A percentile compares a stretch with the other conserved stretches of the same genome.
Evolutionary conservation across 2,888 invertebrate species (phyloP).

Genomic region (Lymantria monacha): DNA sequence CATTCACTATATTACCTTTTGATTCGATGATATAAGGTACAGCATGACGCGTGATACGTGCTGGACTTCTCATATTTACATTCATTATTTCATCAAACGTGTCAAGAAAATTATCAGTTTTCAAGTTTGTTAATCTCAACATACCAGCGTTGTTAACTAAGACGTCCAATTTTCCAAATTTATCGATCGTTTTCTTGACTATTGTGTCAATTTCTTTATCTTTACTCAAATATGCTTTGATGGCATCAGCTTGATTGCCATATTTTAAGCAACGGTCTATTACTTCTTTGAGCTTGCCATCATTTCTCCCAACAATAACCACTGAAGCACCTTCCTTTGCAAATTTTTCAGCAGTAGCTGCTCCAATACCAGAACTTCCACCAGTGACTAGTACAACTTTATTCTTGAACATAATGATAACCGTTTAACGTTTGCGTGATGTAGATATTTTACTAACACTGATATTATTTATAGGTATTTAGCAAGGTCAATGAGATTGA

Average conservation of each 20-base stretch:
- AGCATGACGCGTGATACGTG: constrained; percentile 39
- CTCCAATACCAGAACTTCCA: constrained; percentile 87
- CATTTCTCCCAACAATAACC: neutral
- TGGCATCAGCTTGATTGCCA: neutral
- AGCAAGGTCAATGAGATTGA: too few species aligned
- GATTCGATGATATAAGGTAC: constrained; percentile 40
- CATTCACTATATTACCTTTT: constrained; percentile 30
- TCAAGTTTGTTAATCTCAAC: constrained; percentile 1
- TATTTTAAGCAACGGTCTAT: neutral
- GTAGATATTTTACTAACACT: too few species aligned
- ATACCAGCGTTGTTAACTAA: constrained; percentile 50
- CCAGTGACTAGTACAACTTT: constrained; percentile 84
- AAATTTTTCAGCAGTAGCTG: constrained; percentile 84
- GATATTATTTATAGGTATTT: too few species aligned
- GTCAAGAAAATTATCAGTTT: constrained; percentile 17
- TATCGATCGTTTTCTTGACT: constrained; percentile 25
- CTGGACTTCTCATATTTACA: constrained; percentile 5
- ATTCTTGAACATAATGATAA: constrained; percentile 56
- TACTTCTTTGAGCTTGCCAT: neutral
- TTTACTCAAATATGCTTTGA: neutral
- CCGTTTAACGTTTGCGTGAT: neutral
- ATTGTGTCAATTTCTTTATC: neutral
- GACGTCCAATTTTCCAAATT: constrained; percentile 42
- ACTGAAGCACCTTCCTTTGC: constrained; percentile 66
- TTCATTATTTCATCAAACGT: neutral